Conservation (phyloP, 2,797 vertebrate genomes). For the Columba guinea region DNA sequence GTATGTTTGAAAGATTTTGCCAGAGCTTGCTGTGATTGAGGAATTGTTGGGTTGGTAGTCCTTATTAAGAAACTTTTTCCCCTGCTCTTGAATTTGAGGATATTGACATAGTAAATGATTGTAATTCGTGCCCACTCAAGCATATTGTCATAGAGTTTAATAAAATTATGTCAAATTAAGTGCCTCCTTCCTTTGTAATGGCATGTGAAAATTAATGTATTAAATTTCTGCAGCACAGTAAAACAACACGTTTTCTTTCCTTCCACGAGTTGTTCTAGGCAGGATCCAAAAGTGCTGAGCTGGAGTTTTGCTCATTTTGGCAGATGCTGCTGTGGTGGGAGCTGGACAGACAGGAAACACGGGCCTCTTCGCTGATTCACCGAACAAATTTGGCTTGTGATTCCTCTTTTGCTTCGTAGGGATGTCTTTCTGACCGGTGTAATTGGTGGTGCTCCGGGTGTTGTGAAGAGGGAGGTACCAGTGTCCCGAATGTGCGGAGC, state of each 20-base stretch:
- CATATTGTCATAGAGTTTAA: neutral
- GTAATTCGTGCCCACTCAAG: neutral
- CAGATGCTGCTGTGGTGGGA: constrained; percentile 57
- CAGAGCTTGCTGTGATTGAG: neutral
- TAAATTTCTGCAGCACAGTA: neutral
- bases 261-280: constrained; percentile 50
- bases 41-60: neutral
- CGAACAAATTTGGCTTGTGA: constrained; percentile 41
- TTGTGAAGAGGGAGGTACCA: neutral
- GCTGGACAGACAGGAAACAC: constrained; percentile 68
- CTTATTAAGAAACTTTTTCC: neutral
- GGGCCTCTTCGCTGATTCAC: constrained; percentile 43
- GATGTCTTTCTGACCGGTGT: constrained; percentile 18
- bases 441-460: constrained; percentile 35
- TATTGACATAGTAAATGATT: neutral
- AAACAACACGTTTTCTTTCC: constrained; percentile 30
- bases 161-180: neutral
- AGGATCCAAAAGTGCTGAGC: constrained; percentile 59
- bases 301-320: neutral
- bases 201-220: neutral
- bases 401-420: constrained; percentile 11
- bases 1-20: neutral
- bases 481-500: neutral
- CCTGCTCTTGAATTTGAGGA: neutral
- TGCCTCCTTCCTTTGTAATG: neutral